Base-by-base conservation (phyloP, 2,888 invertebrate species). In the Brachylomia viminalis region DNA sequence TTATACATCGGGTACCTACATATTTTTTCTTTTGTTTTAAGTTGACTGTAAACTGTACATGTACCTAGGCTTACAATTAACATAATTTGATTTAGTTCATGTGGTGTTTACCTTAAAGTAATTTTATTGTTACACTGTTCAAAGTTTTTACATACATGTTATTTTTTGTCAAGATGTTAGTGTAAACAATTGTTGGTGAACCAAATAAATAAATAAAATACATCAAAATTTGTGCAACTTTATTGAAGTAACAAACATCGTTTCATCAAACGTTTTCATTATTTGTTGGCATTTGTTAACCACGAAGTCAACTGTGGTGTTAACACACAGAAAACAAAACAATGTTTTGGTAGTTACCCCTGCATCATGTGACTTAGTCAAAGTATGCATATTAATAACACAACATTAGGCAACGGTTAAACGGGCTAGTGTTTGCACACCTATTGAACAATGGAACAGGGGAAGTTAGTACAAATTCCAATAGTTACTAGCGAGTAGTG, bases 381-480 rank as follows among this genome's bases (percentile, higher is more conserved):
- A 79, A 66, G 67, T 79, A 66, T 77, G 61, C 83, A 68, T 69
- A 82, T 83, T 83, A 83, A 68, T 80, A 80, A 83, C 83, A 80
- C 65, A 58, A 77, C 73, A 71, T 77, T 83, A 74, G 71, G 56
- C 80, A 80, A 72, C 77, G 61, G 64, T 68, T 62, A 20, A 64
- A 52, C 68, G 27, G 52, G n/a, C 30, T 73, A 47, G 42, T 64
- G 56, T 83, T 72, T 71, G 73, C 38, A n/a, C n/a, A 80, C 8
- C 33, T 80, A 77, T 56, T 83, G 71, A 72, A 82, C 83, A 72
- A 73, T 68, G 27, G 73, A 77, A 69, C 77, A 54, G 23, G 49
- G 66, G 27, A 54, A 78, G 27, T 59, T 38, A 38, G 74, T 67
- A 45, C 61, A 56, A 80, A 68, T 71, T n/a, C 49, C 33, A 27